A percentile compares a stretch with the other conserved stretches of the same genome.
phyloP scores from a whole-genome alignment of 2,797 vertebrate species.

The Knipowitschia caucasica region DNA sequence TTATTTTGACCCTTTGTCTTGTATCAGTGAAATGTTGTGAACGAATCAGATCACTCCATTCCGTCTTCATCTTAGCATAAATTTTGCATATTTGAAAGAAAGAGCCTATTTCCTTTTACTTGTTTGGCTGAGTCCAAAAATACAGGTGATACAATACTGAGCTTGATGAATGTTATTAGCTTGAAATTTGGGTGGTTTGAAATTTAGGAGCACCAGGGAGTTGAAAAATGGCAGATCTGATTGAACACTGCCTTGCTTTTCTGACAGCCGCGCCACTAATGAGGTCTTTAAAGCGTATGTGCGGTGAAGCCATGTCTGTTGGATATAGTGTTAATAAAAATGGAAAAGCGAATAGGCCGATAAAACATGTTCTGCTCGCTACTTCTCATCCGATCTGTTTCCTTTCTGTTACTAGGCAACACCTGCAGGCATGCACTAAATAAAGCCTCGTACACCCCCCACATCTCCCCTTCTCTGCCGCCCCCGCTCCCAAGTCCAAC shows the following conservation, averaged over 20 bases:
- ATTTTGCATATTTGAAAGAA: no score
- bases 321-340: slow-evolving; percentile 38
- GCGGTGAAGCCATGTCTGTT: slow-evolving; percentile 31
- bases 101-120: no score
- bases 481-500: slow-evolving; percentile 37
- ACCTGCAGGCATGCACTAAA: slow-evolving; percentile 83
- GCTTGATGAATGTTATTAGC: no score
- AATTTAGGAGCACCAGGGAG: no score
- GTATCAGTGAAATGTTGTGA: no score
- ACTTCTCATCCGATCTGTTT: slow-evolving; percentile 70
- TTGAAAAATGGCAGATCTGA: no score
- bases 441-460: slow-evolving; percentile 69
- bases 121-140: no score
- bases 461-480: slow-evolving; percentile 18
- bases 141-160: no score
- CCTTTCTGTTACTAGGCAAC: slow-evolving; percentile 84
- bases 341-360: slow-evolving; percentile 24
- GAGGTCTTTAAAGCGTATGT: slow-evolving; percentile 41
- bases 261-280: slow-evolving; percentile 69
- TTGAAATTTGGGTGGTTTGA: no score
- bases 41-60: no score
- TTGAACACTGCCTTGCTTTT: slow-evolving; percentile 38
- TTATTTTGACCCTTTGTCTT: no score
- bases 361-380: slow-evolving; percentile 57
- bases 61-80: no score